Evolutionary conservation across 2,113 vertebrate species (phyloP), one percentile per base, ranked within the genome.

Genomic region (Lutjanus erythropterus): DNA sequence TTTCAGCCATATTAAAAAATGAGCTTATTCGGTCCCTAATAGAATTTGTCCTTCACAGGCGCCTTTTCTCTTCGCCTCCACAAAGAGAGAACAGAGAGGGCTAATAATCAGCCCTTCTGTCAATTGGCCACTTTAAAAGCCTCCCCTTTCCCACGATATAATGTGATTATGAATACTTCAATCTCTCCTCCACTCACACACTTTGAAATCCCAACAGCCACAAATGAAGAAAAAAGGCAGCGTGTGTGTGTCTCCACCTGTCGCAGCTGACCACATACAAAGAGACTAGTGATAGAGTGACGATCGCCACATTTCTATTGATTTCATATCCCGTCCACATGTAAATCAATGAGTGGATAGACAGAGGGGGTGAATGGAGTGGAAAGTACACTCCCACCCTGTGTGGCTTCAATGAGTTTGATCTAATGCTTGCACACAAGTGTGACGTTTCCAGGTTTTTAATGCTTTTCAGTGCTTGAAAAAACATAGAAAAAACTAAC

Each of bases 141-240:
- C 85, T 84, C 86, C 66, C 81, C 79, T 81, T 91, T 90, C 89
- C 86, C 91, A 90, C 86, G 92, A 95, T 93, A 86, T 93, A 93
- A 95, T 94, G 92, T 94, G 94, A 95, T 95, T 95, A 95, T 91
- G 93, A 94, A 94, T 93, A 94, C 93, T 94, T 93, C 93, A 94
- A 92, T 93, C 92, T 94, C 90, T 82, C 83, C 85, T 89, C 88
- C 83, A 61, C 75, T 78, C n/a, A 71, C 87, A 75, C 90, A 52
- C 90, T 92, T 90, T 91, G 85, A 90, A 92, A 93, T 88, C 85
- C 89, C 75, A 71, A 80, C 84, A 73, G 85, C 79, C 41, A 35
- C 71, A 86, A 86, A 92, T 71, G 74, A 59, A 61, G 71, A 31
- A 73, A 42, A 83, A 70, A 66, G 74, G 67, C 68, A 37, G 64